A percentile compares a stretch with the other conserved stretches of the same genome.
These are phyloP conservation scores for Caenorhabditis sinica DNA, from an alignment of 2,888 invertebrate species.

Conservation along the genomic window DNA sequence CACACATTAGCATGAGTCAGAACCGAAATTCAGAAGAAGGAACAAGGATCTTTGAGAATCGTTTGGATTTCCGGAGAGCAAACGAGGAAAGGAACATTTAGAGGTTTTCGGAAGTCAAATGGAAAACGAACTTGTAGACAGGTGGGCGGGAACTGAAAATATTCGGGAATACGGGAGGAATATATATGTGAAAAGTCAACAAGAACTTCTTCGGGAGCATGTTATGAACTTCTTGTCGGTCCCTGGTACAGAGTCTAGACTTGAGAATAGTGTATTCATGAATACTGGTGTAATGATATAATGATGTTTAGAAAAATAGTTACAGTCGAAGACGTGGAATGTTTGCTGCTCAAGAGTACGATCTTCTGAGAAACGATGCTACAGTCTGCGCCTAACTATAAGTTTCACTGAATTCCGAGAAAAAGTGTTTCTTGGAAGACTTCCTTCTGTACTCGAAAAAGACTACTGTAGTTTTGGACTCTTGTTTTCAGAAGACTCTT, in stretches of 20 bases:
- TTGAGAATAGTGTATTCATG: neutral
- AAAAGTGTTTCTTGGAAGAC: neutral
- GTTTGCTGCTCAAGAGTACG: no score
- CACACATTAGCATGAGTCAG: constrained; percentile 7
- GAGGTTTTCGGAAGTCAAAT: constrained; percentile 23
- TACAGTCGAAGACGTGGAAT: neutral
- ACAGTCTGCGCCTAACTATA: no score
- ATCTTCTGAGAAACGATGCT: no score
- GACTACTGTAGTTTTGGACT: no score
- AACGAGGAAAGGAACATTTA: constrained; percentile 19
- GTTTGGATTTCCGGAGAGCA: constrained; percentile 2
- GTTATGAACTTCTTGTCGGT: constrained; percentile 3
- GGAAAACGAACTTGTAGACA: constrained; percentile 1
- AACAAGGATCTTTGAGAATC: constrained; percentile 7
- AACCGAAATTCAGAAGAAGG: neutral
- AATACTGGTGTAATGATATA: neutral
- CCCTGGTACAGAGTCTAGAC: constrained; percentile 10
- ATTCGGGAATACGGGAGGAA: neutral
- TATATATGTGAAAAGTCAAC: neutral
- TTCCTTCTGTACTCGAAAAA: no score
- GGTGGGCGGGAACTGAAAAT: constrained; percentile 17
- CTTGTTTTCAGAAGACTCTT: no score
- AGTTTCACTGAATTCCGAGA: no score
- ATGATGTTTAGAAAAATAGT: neutral
- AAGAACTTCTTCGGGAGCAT: constrained; percentile 11